Evolutionary conservation across 2,113 vertebrate species (phyloP).

Genomic region (Pagrus major): DNA sequence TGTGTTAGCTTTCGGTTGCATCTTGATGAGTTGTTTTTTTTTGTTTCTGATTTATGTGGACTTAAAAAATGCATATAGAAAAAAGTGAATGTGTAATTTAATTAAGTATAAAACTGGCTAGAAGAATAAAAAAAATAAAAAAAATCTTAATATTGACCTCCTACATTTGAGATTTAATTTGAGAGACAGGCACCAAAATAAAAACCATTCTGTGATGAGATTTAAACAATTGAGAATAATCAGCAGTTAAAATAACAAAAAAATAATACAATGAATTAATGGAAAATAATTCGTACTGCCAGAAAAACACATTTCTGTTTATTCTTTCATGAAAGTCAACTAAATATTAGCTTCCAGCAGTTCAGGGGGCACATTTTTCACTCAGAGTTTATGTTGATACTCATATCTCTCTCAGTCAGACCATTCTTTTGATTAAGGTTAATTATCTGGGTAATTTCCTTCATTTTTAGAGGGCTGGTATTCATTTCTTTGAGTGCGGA

Average conservation of each 20-base stretch:
- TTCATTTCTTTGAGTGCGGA: conserved; percentile 50
- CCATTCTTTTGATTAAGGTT: not conserved
- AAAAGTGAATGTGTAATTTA: too few species aligned
- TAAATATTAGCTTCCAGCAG: not conserved
- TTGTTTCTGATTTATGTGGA: too few species aligned
- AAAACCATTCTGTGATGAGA: too few species aligned
- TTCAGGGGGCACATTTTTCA: not conserved
- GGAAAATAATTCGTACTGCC: not conserved
- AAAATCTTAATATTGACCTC: too few species aligned
- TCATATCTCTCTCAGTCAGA: not conserved
- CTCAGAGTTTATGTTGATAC: not conserved
- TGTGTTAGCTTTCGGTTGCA: too few species aligned
- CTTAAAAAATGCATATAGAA: too few species aligned
- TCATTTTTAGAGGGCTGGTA: not conserved
- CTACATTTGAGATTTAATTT: too few species aligned
- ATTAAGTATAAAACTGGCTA: too few species aligned
- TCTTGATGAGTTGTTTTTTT: too few species aligned
- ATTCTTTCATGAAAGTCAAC: not conserved
- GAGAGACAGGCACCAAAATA: too few species aligned
- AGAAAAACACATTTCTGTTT: not conserved
- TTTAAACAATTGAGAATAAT: not conserved
- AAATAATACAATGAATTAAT: not conserved
- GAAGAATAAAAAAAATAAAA: too few species aligned
- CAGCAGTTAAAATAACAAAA: not conserved
- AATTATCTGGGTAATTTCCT: not conserved